Evolutionary conservation across 2,113 vertebrate species (phyloP).

Genomic region (Tonatia bakeri): DNA sequence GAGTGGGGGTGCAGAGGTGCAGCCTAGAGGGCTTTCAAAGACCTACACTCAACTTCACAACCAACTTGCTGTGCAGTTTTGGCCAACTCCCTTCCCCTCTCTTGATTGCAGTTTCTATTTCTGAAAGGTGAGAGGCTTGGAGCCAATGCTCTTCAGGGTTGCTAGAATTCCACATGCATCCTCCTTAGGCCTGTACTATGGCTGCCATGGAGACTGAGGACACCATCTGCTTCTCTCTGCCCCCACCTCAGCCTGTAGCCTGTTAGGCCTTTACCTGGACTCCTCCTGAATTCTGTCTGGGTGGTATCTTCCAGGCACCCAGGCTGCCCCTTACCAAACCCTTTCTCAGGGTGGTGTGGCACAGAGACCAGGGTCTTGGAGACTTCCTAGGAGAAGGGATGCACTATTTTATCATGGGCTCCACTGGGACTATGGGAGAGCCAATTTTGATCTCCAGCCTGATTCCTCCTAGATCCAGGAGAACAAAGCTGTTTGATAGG

Average conservation of each 20-base stretch:
- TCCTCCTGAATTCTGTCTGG: not conserved
- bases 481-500: not conserved
- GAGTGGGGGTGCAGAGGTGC: not conserved
- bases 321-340: not conserved
- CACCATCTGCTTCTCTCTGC: too few species aligned
- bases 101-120: not conserved
- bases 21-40: not conserved
- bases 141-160: not conserved
- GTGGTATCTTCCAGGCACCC: not conserved
- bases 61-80: not conserved
- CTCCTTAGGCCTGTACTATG: not conserved
- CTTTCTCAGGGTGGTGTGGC: not conserved
- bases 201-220: not conserved
- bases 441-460: not conserved
- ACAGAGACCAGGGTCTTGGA: not conserved
- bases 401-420: rapidly evolving
- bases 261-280: not conserved
- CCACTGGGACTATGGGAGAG: not conserved
- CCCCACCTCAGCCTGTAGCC: not conserved
- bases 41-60: not conserved
- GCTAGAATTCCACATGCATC: rapidly evolving
- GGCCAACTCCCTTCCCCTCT: not conserved
- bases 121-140: not conserved
- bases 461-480: not conserved
- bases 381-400: not conserved